These are phyloP conservation scores for Haliaeetus leucogaster DNA, from an alignment of 2,113 vertebrate genomes.

Conservation along the genomic window DNA sequence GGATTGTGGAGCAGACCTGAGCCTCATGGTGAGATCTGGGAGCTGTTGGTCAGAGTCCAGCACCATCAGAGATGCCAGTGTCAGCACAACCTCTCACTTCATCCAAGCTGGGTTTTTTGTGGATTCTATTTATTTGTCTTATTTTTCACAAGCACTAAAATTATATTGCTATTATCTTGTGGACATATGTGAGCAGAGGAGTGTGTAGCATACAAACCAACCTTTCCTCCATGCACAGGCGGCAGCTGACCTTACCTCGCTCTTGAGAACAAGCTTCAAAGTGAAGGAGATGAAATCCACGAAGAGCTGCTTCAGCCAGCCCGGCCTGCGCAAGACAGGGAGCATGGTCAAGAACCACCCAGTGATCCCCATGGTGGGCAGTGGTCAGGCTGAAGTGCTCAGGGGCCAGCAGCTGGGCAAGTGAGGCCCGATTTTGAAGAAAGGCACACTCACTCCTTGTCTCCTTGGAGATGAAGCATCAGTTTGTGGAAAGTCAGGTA, in stretches of 20 bases:
- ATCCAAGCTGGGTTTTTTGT: not conserved
- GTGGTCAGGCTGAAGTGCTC: not conserved
- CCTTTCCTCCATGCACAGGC: not conserved
- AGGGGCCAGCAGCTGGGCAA: not conserved
- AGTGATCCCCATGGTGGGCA: fast-evolving
- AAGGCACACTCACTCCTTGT: slow-evolving; percentile 75
- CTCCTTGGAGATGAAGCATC: slow-evolving; percentile 78
- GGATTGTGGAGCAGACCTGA: not conserved
- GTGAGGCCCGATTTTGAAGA: not conserved
- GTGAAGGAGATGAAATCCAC: slow-evolving; percentile 87
- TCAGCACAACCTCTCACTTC: not conserved
- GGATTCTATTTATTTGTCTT: not conserved
- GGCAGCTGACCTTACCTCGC: slow-evolving; percentile 75
- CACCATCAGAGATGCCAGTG: not conserved
- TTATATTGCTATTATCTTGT: not conserved
- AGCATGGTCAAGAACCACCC: not conserved
- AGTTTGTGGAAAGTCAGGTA: slow-evolving; percentile 83
- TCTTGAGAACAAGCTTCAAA: slow-evolving; percentile 82
- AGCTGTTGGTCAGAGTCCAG: not conserved
- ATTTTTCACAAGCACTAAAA: not conserved
- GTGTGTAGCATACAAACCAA: not conserved
- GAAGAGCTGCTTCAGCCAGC: slow-evolving; percentile 86
- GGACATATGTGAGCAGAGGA: not conserved
- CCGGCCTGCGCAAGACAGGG: slow-evolving; percentile 70
- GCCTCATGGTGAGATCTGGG: not conserved